Percentiles rank a stretch among this genome's conserved stretches.
Evolutionary conservation across 2,888 invertebrate genomes (phyloP).

Genomic region (Drosophila prolongata): DNA sequence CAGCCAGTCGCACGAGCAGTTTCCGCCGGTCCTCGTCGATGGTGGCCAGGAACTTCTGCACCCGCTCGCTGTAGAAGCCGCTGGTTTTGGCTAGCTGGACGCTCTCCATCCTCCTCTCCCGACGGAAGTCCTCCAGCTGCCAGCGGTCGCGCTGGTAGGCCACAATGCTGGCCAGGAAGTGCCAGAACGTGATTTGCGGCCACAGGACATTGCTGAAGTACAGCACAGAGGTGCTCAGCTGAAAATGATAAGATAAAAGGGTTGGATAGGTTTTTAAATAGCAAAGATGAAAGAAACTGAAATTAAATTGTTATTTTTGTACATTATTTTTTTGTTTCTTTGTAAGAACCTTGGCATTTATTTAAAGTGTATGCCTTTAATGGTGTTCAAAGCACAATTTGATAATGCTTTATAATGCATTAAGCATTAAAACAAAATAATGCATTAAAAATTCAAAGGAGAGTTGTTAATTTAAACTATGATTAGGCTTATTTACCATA

Average conservation of each 20-base stretch:
- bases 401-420: too few species aligned
- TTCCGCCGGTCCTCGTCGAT: slow-evolving; percentile 72
- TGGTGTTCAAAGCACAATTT: too few species aligned
- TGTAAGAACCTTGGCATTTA: too few species aligned
- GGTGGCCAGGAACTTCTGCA: slow-evolving; percentile 73
- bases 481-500: too few species aligned
- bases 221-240: slow-evolving; percentile 90
- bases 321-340: too few species aligned
- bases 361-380: too few species aligned
- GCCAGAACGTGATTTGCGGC: slow-evolving; percentile 98
- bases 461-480: too few species aligned
- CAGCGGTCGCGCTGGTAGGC: slow-evolving; percentile 89
- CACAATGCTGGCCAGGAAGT: slow-evolving; percentile 93
- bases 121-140: slow-evolving; percentile 57
- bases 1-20: slow-evolving; percentile 60
- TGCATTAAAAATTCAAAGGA: too few species aligned
- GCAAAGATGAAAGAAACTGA: too few species aligned
- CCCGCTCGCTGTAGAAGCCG: slow-evolving; percentile 67
- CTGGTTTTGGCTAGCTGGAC: slow-evolving; percentile 54
- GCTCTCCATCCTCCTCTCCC: slow-evolving; percentile 52
- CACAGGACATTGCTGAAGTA: slow-evolving; percentile 96
- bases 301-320: too few species aligned
- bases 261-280: too few species aligned
- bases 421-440: too few species aligned
- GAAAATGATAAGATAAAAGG: slow-evolving; percentile 27